Evolutionary conservation across 2,113 vertebrate species (phyloP), one percentile per base, ranked within the genome.

Genomic region (Montifringilla adamsi): DNA sequence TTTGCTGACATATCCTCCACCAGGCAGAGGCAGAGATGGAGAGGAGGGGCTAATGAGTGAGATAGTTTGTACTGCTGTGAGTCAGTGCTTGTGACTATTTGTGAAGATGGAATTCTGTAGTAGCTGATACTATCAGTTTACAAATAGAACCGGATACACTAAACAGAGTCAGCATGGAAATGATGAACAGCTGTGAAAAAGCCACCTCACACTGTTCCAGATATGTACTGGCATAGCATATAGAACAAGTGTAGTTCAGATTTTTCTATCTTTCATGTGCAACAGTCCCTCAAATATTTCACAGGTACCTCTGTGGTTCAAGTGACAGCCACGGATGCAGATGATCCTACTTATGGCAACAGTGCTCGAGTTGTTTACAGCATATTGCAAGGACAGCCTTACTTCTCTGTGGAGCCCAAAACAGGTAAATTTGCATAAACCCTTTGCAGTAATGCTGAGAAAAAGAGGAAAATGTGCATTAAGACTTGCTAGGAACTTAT

Each of bases 371-470:
- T 99, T 76, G 98, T 99, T 68, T 99, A 99, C 97, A 99, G 99
- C 95, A 99, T 99, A 96, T 96, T 99, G 33, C 98, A 99, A 55
- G 99, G 99, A 74, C 99, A 99, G 92, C 99, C 99, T 0, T 99
- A 99, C 93, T 99, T 99, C 97, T 99, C 99, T 4, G 99, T 99
- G 98, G 99, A 99, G 84, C 99, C 99, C 44, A 99, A 99, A 96
- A 99, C 99, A 97, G 99, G 99, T 99, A 97, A 87, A 35, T 92
- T 82, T 33, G 26, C 11, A 49, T n/a, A 66, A 93, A 46, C 5
- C 33, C 8, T 30, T 21, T 49, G 20, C 15, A 47, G 3, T 47
- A 85, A 62, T 37, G 3, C 10, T 87, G 33, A 84, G 20, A 39
- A 53, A 72, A 92, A 64, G n/a, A 46, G 15, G 5, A 41, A 78